Conservation (phyloP, 92 coral and sea anemone species). For the Isaurus tuberculatus region DNA sequence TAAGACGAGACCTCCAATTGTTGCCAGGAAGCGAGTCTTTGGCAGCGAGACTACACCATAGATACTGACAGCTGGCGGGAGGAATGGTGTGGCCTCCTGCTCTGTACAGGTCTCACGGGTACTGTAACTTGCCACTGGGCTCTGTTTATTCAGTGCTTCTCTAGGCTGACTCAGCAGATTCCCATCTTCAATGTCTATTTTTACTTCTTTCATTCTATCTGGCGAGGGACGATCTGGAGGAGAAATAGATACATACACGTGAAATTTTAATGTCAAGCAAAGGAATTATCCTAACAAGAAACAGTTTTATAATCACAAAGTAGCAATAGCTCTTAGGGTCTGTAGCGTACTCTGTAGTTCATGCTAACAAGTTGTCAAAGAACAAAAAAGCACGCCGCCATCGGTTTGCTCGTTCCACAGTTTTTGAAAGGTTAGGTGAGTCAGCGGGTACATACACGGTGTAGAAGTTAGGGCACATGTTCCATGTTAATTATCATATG, state of each 20-base stretch:
- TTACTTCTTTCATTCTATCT: slow-evolving; percentile 80
- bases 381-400: no score
- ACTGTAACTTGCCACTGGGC: slow-evolving; percentile 69
- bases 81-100: slow-evolving; percentile 60
- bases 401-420: no score
- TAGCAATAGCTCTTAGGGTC: no score
- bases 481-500: not conserved
- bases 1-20: slow-evolving; percentile 87
- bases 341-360: no score
- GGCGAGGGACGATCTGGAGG: slow-evolving; percentile 57
- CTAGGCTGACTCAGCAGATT: slow-evolving; percentile 46
- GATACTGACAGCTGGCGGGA: slow-evolving; percentile 72
- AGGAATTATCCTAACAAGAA: not conserved
- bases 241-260: not conserved
- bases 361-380: no score
- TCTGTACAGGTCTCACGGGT: slow-evolving; percentile 59
- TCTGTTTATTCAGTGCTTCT: slow-evolving; percentile 60
- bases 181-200: slow-evolving; percentile 90
- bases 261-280: not conserved
- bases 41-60: slow-evolving; percentile 87
- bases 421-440: no score
- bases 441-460: no score
- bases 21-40: slow-evolving; percentile 82
- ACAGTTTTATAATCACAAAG: not conserved
- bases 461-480: no score